Evolutionary conservation across 2,888 invertebrate genomes (phyloP), one percentile per base, ranked within the genome.

Genomic region (Ochropleura plecta): DNA sequence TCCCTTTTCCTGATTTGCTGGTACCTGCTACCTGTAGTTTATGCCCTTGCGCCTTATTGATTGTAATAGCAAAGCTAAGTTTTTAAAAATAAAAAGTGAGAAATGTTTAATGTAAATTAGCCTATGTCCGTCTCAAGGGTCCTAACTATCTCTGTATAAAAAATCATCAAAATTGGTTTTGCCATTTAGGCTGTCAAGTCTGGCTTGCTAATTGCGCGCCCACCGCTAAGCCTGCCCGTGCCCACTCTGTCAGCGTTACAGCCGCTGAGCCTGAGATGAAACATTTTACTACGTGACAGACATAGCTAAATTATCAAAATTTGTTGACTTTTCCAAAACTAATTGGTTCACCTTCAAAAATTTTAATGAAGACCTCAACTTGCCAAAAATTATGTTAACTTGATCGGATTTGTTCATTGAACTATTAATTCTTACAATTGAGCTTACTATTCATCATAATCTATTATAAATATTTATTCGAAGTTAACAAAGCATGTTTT

Each of bases 141-240:
- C 30, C 30, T 3, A 30, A 30, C 30, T 30, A 30, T 30, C 30
- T 30, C 3, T 30, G 30, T 30, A 30, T 3, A 1, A 30, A 30
- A 30, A 30, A 2, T 30, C 30, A 30, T 30, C 30, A 30, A 30
- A 3, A 30, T 30, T 30, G 30, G 30, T 30, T 30, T 30, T 30
- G 30, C 30, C 30, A 30, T 55, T 12, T 20, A 12, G 12, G n/a
- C 10, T n/a, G n/a, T n/a, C n/a, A 83, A 86, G 81, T 78, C 81
- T 81, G 79, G 82, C 76, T 73, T 30, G 83, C 80, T 89, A 88
- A 90, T 90, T 89, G 85, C 74, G 66, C 42, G 73, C 72, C 12
- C 62, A 76, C 72, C 80, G 76, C 82, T 78, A 84, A 87, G 86
- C 79, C 88, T 87, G 84, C 55, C 65, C 75, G 75, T 87, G 84